Conservation (phyloP, 2,888 invertebrate genomes). For the Amaurobius ferox region DNA sequence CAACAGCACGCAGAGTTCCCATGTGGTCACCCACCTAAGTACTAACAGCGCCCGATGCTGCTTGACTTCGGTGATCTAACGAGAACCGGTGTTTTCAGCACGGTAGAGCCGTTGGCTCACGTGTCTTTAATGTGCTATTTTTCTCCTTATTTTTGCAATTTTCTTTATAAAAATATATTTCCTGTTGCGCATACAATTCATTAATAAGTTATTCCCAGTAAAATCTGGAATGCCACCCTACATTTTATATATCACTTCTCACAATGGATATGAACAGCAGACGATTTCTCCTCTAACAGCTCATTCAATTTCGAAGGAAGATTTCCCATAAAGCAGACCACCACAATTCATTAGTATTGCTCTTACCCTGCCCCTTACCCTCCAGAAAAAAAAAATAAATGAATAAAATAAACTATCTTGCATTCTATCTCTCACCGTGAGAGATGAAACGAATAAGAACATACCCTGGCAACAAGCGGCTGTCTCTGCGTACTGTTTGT, state of each 20-base stretch:
- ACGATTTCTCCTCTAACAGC: background rate
- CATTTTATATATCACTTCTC: background rate
- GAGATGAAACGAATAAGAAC: background rate
- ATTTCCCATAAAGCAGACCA: background rate
- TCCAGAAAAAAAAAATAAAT: too few relatives aligned
- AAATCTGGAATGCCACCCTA: background rate
- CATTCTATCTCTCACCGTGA: background rate
- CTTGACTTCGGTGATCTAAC: too few relatives aligned
- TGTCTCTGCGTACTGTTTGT: slow-evolving; percentile 36
- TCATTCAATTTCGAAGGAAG: background rate
- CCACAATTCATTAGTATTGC: background rate
- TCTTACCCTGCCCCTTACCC: background rate
- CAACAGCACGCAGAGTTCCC: too few relatives aligned
- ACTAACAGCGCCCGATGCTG: too few relatives aligned
- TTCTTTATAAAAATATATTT: too few relatives aligned
- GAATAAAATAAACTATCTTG: too few relatives aligned
- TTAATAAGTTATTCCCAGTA: background rate
- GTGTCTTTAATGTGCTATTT: too few relatives aligned
- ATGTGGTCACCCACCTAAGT: too few relatives aligned
- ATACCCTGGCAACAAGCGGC: background rate
- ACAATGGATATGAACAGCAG: background rate
- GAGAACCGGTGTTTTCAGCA: too few relatives aligned
- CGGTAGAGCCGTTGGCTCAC: too few relatives aligned
- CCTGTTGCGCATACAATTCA: too few relatives aligned
- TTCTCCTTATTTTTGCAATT: too few relatives aligned